phyloP scores from a whole-genome alignment of 2,797 vertebrate genomes.

The Sarcophilus harrisii region DNA sequence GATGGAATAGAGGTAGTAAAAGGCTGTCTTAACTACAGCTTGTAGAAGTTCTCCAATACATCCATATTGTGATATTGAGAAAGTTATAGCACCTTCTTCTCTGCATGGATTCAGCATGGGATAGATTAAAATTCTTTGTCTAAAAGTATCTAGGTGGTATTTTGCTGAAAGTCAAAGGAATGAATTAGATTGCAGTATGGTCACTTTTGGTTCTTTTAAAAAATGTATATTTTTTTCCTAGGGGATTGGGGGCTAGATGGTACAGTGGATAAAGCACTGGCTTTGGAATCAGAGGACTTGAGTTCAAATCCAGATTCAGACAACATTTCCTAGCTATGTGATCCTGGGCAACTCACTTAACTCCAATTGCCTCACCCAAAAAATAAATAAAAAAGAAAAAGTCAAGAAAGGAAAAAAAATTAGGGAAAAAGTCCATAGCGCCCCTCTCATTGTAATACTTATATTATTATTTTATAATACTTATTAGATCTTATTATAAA shows the following conservation, averaged over 20 bases:
- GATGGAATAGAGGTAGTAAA: background rate
- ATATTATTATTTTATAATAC: background rate
- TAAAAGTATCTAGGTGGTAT: background rate
- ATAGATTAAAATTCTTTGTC: background rate
- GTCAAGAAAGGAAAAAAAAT: background rate
- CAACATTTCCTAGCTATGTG: no score
- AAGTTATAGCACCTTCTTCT: background rate
- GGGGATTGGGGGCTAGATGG: background rate
- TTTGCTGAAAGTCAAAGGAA: background rate
- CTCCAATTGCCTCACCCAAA: no score
- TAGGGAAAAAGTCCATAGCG: background rate
- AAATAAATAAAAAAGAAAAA: no score
- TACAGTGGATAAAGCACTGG: no score
- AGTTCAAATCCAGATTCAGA: no score
- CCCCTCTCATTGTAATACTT: background rate
- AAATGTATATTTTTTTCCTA: conserved; percentile 29
- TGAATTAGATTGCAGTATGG: background rate
- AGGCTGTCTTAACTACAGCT: background rate
- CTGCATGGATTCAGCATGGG: background rate
- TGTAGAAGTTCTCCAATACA: background rate
- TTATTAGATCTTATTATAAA: conserved; percentile 44
- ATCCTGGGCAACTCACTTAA: no score
- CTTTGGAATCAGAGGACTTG: no score
- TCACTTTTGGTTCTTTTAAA: conserved; percentile 10
- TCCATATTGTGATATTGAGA: background rate